Base-by-base conservation (phyloP, 2,113 vertebrate species). In the Regulus satrapa region DNA sequence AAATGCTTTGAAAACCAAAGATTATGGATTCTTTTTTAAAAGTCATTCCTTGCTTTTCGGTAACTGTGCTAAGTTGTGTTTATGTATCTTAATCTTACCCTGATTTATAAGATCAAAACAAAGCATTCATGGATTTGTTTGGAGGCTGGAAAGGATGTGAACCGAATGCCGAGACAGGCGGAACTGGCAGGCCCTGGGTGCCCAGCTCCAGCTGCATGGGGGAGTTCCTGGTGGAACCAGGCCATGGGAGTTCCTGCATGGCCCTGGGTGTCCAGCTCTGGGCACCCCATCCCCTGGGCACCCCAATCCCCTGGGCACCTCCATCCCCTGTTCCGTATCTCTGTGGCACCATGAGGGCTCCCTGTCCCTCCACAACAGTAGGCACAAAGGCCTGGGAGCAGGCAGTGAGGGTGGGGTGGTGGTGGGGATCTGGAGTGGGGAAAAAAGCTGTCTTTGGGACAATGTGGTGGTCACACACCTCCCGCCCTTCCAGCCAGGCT, bases 1-100 rank as follows among this genome's bases (percentile, higher is more conserved):
- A 79, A 96, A 92, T 77, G 76, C 92, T 92, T 94, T n/a, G 74
- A 66, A 89, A 90, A 84, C 8, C 63, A 73, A 69, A 77, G 59
- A 85, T 93, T 77, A 74, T 69, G 36, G 32, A 54, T 83, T 79
- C 38, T 69, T 96, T 69, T 96, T 71, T 36, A 29, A 77, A 88
- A 85, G 64, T 32, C 29, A 28, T 29, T 80, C 55, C 55, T 83
- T 77, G 63, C 43, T 93, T 46, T 76, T 66, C 24, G 64, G 46
- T 71, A 29, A 34, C n/a, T 18, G 25, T 1, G 1, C 43, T 68
- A 38, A 77, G 48, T 18, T 48, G 29, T 88, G 55, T 92, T 95
- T 94, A 51, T 45, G 2, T 52, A 14, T 76, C 75, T 71, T 88
- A 79, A 54, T 90, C 92, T 90, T 12, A 32, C 6, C 63, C 81